phyloP scores from a whole-genome alignment of 2,797 vertebrate species.

The Helostoma temminkii region DNA sequence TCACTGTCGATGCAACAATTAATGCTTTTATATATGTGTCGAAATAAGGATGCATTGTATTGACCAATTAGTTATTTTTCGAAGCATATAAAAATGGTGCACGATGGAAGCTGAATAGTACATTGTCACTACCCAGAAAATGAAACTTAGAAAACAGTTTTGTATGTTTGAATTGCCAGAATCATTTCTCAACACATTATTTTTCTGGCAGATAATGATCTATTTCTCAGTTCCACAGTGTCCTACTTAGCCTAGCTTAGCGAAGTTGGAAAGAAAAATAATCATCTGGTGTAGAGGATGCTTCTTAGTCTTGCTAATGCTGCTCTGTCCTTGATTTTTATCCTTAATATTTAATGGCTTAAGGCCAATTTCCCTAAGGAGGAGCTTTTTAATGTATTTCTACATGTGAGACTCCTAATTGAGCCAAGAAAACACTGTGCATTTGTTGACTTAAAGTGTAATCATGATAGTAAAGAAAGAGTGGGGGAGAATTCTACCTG shows the following conservation, averaged over 20 bases:
- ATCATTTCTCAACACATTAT: conserved; percentile 54
- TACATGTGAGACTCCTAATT: conserved; percentile 19
- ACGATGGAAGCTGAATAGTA: conserved; percentile 55
- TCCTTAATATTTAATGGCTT: conserved; percentile 73
- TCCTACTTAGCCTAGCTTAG: conserved; percentile 79
- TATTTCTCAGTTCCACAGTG: conserved; percentile 67
- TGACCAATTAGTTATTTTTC: conserved; percentile 40
- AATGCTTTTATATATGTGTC: conserved; percentile 29
- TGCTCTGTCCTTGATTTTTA: conserved; percentile 69
- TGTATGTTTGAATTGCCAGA: conserved; percentile 60
- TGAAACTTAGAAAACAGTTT: conserved; percentile 69
- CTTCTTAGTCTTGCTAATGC: conserved; percentile 63
- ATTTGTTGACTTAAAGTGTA: conserved; percentile 27
- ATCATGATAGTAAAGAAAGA: conserved; percentile 4
- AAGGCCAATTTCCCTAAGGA: conserved; percentile 52
- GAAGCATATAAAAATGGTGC: conserved; percentile 41
- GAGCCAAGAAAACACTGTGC: conserved; percentile 20
- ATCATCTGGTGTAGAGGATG: conserved; percentile 67
- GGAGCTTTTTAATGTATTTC: conserved; percentile 21
- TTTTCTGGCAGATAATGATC: conserved; percentile 72
- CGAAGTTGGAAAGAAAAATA: conserved; percentile 56
- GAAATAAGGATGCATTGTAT: conserved; percentile 26
- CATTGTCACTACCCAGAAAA: conserved; percentile 68
- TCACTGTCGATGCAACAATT: conserved; percentile 47
- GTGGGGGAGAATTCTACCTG: conserved; percentile 30